phyloP scores from a whole-genome alignment of 2,113 vertebrate species.

The Parus major region DNA sequence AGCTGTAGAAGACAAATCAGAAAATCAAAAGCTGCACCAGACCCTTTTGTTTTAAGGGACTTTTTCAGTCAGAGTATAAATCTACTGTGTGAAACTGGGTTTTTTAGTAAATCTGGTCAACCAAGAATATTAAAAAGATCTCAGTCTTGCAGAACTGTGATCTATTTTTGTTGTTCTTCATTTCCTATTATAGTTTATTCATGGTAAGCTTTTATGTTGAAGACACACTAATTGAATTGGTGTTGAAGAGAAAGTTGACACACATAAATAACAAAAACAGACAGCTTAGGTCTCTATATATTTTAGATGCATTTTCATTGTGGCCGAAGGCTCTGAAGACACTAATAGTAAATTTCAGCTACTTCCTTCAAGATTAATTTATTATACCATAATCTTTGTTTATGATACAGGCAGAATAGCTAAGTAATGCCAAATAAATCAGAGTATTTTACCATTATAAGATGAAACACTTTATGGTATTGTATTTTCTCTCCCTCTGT shows the following conservation, averaged over 20 bases:
- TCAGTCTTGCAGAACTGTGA: not conserved
- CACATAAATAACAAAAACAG: slow-evolving; percentile 31
- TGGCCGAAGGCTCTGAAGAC: slow-evolving; percentile 34
- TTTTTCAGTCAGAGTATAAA: not conserved
- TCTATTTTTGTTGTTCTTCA: slow-evolving; percentile 24
- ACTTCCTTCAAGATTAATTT: slow-evolving; percentile 51
- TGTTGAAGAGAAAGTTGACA: slow-evolving; percentile 46
- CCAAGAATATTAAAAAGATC: not conserved
- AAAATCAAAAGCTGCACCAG: not conserved
- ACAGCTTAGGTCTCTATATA: not conserved
- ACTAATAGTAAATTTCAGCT: slow-evolving; percentile 46
- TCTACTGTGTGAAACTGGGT: not conserved
- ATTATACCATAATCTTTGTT: slow-evolving; percentile 59
- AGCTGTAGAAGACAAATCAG: not conserved
- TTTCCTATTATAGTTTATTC: slow-evolving; percentile 34
- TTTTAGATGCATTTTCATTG: slow-evolving; percentile 42
- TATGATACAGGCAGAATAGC: slow-evolving; percentile 41
- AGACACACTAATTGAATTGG: slow-evolving; percentile 55
- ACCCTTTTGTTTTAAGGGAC: not conserved
- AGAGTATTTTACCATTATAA: slow-evolving; percentile 18
- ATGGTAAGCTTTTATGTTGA: slow-evolving; percentile 44
- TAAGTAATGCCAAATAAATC: slow-evolving; percentile 58
- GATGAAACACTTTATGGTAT: not conserved
- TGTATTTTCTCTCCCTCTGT: not conserved
- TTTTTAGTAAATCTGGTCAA: not conserved